A percentile compares a stretch with the other conserved stretches of the same genome.
Evolutionary conservation across 2,797 vertebrate species (phyloP).

Genomic region (Chanos chanos): DNA sequence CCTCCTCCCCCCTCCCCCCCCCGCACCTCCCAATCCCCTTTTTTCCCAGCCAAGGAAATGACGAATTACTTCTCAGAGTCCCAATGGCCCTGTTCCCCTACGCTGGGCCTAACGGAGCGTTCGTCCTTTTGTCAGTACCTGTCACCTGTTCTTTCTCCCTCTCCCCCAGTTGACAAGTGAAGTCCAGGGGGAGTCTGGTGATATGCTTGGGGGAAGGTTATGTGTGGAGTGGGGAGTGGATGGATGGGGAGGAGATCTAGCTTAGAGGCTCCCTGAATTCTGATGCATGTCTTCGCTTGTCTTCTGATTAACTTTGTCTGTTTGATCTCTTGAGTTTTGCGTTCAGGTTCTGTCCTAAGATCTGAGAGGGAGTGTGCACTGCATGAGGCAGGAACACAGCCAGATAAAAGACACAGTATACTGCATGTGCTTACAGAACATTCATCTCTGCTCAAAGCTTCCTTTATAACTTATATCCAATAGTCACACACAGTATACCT

Average conservation of each 20-base stretch:
- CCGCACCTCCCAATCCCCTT: constrained; percentile 38
- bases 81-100: constrained; percentile 68
- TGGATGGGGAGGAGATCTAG: constrained; percentile 55
- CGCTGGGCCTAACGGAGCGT: constrained; percentile 62
- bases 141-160: constrained; percentile 61
- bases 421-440: constrained; percentile 57
- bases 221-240: constrained; percentile 42
- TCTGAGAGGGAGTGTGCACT: constrained; percentile 51
- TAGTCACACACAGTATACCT: no score
- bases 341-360: constrained; percentile 58
- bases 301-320: constrained; percentile 71
- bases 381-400: constrained; percentile 53
- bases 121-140: constrained; percentile 70
- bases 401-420: constrained; percentile 60
- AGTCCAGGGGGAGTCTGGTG: constrained; percentile 60
- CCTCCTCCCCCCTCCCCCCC: constrained; percentile 15
- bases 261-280: constrained; percentile 54
- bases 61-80: constrained; percentile 60
- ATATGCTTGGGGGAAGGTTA: constrained; percentile 54
- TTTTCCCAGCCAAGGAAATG: constrained; percentile 53
- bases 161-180: constrained; percentile 60
- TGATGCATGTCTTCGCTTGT: constrained; percentile 58
- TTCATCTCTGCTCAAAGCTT: constrained; percentile 46
- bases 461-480: no score
- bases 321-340: constrained; percentile 70